A percentile compares a stretch with the other conserved stretches of the same genome.
Evolutionary conservation across 2,113 vertebrate genomes (phyloP).

Genomic region (Laticauda colubrina): DNA sequence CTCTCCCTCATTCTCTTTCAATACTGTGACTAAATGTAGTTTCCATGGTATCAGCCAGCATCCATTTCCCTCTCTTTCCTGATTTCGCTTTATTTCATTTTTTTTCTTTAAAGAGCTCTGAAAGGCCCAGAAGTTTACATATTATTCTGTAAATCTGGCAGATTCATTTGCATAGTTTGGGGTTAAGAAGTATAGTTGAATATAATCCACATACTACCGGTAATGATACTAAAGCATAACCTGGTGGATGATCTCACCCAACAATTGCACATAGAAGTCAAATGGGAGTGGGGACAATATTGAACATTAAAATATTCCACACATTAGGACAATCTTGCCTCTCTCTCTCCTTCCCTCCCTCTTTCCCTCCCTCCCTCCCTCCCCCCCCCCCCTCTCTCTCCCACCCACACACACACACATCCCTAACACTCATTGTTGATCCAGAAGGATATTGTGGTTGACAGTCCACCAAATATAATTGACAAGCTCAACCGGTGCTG

Average conservation of each 20-base stretch:
- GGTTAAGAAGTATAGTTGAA: neutral
- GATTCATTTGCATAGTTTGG: neutral
- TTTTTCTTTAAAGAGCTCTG: neutral
- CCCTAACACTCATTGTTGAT: neutral
- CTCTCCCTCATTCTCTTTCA: neutral
- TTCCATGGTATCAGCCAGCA: neutral
- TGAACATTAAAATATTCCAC: neutral
- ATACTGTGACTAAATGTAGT: neutral
- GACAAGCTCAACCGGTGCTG: neutral
- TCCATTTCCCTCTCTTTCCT: neutral
- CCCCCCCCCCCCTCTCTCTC: too few relatives aligned
- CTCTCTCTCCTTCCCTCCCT: too few relatives aligned
- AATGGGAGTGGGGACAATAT: neutral
- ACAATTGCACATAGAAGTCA: neutral
- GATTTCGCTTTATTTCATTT: neutral
- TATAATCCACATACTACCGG: neutral
- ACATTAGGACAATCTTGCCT: neutral
- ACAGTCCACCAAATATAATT: neutral
- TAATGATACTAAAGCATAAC: neutral
- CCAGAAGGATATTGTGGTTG: neutral
- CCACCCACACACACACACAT: too few relatives aligned
- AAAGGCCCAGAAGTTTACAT: neutral
- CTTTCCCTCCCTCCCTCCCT: too few relatives aligned
- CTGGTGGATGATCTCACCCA: neutral
- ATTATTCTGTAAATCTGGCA: neutral